phyloP scores from a whole-genome alignment of 2,113 vertebrate genomes.

The Tetrao urogallus region DNA sequence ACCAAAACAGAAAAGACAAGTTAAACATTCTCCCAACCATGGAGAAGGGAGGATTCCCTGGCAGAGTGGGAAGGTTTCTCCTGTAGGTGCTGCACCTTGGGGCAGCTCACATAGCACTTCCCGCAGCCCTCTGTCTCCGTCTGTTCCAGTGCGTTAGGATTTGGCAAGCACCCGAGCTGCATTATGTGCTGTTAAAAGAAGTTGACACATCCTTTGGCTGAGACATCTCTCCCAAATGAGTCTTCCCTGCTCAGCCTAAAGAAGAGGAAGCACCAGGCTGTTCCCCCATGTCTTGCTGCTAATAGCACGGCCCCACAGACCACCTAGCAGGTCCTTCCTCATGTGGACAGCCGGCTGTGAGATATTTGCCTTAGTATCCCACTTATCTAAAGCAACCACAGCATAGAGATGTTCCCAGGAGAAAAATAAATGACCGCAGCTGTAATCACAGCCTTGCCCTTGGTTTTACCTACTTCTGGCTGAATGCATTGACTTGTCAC shows the following conservation, averaged over 20 bases:
- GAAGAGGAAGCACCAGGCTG: slow-evolving; percentile 27
- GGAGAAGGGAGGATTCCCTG: not conserved
- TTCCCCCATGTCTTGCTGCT: slow-evolving; percentile 51
- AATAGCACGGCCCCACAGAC: not conserved
- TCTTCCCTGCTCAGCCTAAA: slow-evolving; percentile 17
- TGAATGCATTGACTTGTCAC: not conserved
- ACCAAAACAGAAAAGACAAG: not conserved
- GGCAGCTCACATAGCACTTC: not conserved
- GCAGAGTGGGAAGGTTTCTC: not conserved
- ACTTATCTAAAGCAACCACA: not conserved
- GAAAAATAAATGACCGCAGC: not conserved
- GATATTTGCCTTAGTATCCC: not conserved
- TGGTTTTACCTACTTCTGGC: not conserved
- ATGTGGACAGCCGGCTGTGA: not conserved
- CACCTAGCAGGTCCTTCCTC: slow-evolving; percentile 31
- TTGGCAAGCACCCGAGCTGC: slow-evolving; percentile 21
- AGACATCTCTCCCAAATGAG: slow-evolving; percentile 37
- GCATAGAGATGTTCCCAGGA: not conserved
- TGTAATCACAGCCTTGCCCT: not conserved
- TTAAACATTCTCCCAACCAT: not conserved
- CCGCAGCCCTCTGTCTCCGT: not conserved
- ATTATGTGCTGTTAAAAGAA: slow-evolving; percentile 31
- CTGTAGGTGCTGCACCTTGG: not conserved
- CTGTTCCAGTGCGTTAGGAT: slow-evolving; percentile 42
- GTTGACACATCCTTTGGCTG: slow-evolving; percentile 30